Conservation (phyloP, 37 sponge, comb jelly and placozoan species). For the Diacarnus erythraeanus region DNA sequence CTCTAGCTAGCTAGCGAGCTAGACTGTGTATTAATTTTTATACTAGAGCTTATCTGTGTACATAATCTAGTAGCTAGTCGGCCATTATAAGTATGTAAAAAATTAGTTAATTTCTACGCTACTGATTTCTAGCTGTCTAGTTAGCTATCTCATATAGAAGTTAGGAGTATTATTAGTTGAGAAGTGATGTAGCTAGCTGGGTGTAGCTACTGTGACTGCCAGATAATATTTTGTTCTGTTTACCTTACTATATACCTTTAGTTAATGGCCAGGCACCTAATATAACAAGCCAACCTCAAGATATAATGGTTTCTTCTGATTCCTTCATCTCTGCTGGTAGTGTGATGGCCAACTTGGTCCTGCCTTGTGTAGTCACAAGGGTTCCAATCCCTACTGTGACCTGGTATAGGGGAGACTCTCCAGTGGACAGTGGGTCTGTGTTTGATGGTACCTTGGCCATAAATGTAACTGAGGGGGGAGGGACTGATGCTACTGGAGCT, state of each 20-base stretch:
- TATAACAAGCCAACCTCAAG: conserved; percentile 2
- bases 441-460: neutral
- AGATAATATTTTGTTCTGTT: neutral
- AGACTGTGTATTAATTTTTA: too few relatives aligned
- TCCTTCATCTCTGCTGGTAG: neutral
- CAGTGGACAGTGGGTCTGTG: neutral
- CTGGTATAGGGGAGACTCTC: conserved; percentile 28
- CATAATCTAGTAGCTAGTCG: too few relatives aligned
- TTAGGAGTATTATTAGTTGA: too few relatives aligned
- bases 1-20: too few relatives aligned
- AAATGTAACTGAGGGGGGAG: conserved; percentile 30
- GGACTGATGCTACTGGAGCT: conserved; percentile 17
- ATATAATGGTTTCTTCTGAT: conserved; percentile 10
- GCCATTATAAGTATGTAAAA: too few relatives aligned
- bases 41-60: too few relatives aligned
- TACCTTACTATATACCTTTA: neutral
- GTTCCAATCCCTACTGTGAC: conserved; percentile 35
- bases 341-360: neutral
- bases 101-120: too few relatives aligned
- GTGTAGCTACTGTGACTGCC: too few relatives aligned
- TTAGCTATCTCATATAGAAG: too few relatives aligned
- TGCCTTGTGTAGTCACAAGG: conserved; percentile 47
- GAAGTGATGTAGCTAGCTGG: too few relatives aligned
- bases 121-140: too few relatives aligned
- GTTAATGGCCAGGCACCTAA: conserved; percentile 1